A percentile compares a stretch with the other conserved stretches of the same genome.
phyloP scores from a whole-genome alignment of 2,888 invertebrate genomes.

The Cataglyphis altisquamis region DNA sequence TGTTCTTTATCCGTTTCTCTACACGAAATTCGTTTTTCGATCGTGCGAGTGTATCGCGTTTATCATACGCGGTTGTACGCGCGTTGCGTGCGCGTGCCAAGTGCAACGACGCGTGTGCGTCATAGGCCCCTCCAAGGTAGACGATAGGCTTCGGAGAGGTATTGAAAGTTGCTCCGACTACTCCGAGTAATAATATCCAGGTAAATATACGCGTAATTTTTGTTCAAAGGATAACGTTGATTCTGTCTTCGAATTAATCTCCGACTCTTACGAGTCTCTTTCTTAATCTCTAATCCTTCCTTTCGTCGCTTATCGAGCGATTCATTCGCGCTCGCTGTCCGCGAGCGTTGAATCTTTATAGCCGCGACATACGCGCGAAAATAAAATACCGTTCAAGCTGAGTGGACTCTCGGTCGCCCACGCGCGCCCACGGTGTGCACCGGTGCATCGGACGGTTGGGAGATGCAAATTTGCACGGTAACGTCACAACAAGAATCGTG shows the following conservation, averaged over 20 bases:
- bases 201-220: constrained; percentile 25
- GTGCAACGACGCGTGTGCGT: constrained; percentile 40
- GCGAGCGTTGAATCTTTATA: neutral
- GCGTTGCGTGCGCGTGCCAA: constrained; percentile 51
- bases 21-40: neutral
- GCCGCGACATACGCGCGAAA: constrained; percentile 1
- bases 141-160: constrained; percentile 33
- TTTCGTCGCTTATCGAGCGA: neutral
- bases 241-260: neutral
- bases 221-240: neutral
- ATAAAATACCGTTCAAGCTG: constrained; percentile 34
- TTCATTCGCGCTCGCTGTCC: constrained; percentile 2
- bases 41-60: neutral
- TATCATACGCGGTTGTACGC: constrained; percentile 49
- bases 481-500: constrained; percentile 39
- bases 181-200: constrained; percentile 5
- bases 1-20: neutral
- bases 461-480: constrained; percentile 37
- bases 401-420: constrained; percentile 37
- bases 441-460: neutral
- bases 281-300: neutral
- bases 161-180: constrained; percentile 35
- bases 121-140: constrained; percentile 11
- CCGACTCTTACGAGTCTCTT: neutral
- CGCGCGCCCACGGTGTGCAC: constrained; percentile 7